A percentile compares a stretch with the other conserved stretches of the same genome.
Evolutionary conservation across 1,140 invertebrate species (phyloP).

Genomic region (Aleiodes sp.): DNA sequence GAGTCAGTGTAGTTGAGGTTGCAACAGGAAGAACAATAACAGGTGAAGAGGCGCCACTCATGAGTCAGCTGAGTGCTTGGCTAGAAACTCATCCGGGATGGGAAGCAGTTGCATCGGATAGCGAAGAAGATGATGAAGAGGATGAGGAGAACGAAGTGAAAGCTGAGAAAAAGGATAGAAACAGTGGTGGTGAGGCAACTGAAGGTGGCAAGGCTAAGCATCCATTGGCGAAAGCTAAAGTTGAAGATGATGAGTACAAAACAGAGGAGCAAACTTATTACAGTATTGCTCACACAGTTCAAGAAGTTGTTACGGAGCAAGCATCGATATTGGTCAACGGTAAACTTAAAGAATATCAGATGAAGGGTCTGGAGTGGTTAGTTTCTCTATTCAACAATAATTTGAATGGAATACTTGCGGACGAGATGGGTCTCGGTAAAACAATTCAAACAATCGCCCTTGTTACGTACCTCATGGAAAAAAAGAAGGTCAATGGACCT

Average conservation of each 20-base stretch:
- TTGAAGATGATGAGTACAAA: no score
- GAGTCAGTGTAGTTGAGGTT: no score
- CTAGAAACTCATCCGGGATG: constrained; percentile 86
- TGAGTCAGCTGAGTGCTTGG: constrained; percentile 87
- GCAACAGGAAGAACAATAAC: constrained; percentile 82
- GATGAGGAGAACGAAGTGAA: constrained; percentile 59
- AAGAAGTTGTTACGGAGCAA: constrained; percentile 93
- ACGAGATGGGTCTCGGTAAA: no score
- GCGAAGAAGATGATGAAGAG: constrained; percentile 75
- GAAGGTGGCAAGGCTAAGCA: constrained; percentile 73
- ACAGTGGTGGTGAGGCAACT: constrained; percentile 44
- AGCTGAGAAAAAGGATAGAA: constrained; percentile 9
- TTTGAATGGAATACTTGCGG: constrained; percentile 96
- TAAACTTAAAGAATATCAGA: constrained; percentile 93
- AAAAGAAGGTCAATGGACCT: constrained; percentile 96
- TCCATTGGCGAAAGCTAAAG: constrained; percentile 83
- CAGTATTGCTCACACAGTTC: constrained; percentile 93
- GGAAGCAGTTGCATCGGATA: constrained; percentile 83
- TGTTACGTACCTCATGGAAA: constrained; percentile 97
- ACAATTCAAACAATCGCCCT: constrained; percentile 96
- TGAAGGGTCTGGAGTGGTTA: constrained; percentile 97
- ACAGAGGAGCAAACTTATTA: no score
- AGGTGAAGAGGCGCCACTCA: constrained; percentile 91
- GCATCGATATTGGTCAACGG: constrained; percentile 93
- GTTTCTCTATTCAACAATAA: constrained; percentile 99